Evolutionary conservation across 1,140 invertebrate genomes (phyloP).

Genomic region (Rhyacophila brunnea): DNA sequence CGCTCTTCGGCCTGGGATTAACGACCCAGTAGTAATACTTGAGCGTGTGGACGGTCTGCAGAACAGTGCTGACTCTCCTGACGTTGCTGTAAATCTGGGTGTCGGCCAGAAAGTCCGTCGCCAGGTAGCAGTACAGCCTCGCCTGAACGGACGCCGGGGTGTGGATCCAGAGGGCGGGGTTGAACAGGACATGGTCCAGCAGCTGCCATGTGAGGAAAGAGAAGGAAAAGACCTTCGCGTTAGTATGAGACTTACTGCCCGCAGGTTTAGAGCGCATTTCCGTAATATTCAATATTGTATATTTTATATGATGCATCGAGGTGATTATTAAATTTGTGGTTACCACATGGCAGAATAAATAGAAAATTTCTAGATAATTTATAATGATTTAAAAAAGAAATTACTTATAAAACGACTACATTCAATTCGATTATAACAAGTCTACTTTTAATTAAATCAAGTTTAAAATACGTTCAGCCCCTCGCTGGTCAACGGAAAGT

Average conservation of each 20-base stretch:
- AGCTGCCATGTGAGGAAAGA: constrained; percentile 86
- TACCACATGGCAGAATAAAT: too few species aligned
- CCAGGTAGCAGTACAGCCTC: constrained; percentile 93
- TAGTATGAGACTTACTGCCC: constrained; percentile 39
- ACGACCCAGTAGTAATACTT: constrained; percentile 99
- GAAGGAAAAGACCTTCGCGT: constrained; percentile 73
- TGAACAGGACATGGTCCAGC: constrained; percentile 97
- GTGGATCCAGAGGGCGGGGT: constrained; percentile 98
- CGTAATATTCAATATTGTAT: neutral
- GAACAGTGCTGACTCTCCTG: constrained; percentile 91
- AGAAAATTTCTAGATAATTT: too few species aligned
- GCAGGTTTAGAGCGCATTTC: constrained; percentile 32
- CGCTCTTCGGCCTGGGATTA: constrained; percentile 91
- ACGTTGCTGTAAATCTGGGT: constrained; percentile 98
- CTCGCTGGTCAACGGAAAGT: too few species aligned
- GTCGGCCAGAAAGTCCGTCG: constrained; percentile 95
- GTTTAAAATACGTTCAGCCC: too few species aligned
- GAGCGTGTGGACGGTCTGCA: constrained; percentile 96
- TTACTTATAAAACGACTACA: too few species aligned
- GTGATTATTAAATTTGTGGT: too few species aligned
- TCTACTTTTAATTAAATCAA: too few species aligned
- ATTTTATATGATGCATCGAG: too few species aligned
- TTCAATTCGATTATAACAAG: too few species aligned
- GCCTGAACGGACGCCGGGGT: constrained; percentile 95
- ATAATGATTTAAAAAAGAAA: too few species aligned